Conservation (phyloP, 2,888 invertebrate species). For the Lypha dubia region DNA sequence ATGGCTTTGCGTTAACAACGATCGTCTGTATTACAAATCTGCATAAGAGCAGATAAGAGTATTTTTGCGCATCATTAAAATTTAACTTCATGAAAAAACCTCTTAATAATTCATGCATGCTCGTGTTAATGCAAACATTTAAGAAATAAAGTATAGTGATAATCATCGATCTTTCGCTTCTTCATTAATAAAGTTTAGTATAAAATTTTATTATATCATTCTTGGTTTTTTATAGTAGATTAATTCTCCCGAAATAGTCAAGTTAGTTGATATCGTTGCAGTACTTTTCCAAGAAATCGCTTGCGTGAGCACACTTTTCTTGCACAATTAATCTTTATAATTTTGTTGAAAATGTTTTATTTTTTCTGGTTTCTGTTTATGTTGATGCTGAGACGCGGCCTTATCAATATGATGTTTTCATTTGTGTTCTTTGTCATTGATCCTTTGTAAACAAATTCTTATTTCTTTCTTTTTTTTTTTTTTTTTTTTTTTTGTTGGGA, state of each 20-base stretch:
- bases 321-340: slow-evolving; percentile 47
- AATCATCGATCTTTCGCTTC: background rate
- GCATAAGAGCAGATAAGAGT: no score
- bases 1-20: no score
- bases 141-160: background rate
- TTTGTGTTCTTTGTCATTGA: slow-evolving; percentile 66
- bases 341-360: slow-evolving; percentile 7
- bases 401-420: slow-evolving; percentile 30
- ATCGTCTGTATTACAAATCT: no score
- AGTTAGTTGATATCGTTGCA: background rate
- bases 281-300: slow-evolving; percentile 66
- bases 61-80: no score
- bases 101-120: no score
- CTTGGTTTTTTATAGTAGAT: background rate
- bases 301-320: slow-evolving; percentile 62
- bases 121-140: background rate
- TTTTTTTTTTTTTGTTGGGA: background rate
- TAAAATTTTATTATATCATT: background rate
- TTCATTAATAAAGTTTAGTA: background rate
- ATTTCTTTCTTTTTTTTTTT: slow-evolving; percentile 3
- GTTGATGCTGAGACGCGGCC: slow-evolving; percentile 33
- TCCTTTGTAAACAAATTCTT: slow-evolving; percentile 69
- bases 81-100: no score
- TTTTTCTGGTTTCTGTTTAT: slow-evolving; percentile 28
- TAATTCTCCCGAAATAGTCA: background rate